Percentiles rank a stretch among this genome's conserved stretches.
Evolutionary conservation across 2,888 invertebrate species (phyloP).

Genomic region (Drosophila cracens): DNA sequence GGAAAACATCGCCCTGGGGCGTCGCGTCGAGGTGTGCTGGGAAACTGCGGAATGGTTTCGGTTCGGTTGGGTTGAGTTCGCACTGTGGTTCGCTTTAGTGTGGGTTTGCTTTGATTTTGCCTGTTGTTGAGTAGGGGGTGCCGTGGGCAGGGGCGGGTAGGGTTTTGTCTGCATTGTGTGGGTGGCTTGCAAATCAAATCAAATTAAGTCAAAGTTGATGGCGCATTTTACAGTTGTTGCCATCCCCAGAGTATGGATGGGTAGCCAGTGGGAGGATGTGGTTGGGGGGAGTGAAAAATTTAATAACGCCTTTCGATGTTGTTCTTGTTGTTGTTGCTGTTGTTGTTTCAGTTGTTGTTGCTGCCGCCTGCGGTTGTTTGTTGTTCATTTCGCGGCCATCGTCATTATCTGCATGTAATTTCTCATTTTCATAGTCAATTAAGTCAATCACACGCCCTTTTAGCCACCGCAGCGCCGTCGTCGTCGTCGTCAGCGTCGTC

Average conservation of each 20-base stretch:
- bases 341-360: slow-evolving; percentile 18
- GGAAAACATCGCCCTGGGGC: slow-evolving; percentile 50
- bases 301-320: slow-evolving; percentile 48
- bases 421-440: slow-evolving; percentile 85
- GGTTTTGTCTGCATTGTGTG: slow-evolving; percentile 28
- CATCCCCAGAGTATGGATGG: slow-evolving; percentile 10
- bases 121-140: background rate
- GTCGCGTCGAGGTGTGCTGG: slow-evolving; percentile 11
- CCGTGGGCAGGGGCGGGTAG: background rate
- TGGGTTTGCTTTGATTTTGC: background rate
- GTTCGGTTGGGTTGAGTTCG: slow-evolving; percentile 3
- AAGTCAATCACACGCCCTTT: slow-evolving; percentile 85
- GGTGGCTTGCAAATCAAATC: slow-evolving; percentile 68
- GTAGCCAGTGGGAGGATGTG: background rate
- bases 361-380: slow-evolving; percentile 58
- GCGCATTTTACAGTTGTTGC: slow-evolving; percentile 56
- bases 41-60: slow-evolving; percentile 15
- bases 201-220: slow-evolving; percentile 74
- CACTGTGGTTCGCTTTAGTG: background rate
- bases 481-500: slow-evolving; percentile 24
- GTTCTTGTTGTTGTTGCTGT: slow-evolving; percentile 26
- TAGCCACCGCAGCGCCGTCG: slow-evolving; percentile 73
- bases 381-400: slow-evolving; percentile 77
- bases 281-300: slow-evolving; percentile 42
- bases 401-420: slow-evolving; percentile 82